These are phyloP conservation scores for Diabrotica virgifera DNA, from an alignment of 1,140 invertebrate species.

Conservation along the genomic window DNA sequence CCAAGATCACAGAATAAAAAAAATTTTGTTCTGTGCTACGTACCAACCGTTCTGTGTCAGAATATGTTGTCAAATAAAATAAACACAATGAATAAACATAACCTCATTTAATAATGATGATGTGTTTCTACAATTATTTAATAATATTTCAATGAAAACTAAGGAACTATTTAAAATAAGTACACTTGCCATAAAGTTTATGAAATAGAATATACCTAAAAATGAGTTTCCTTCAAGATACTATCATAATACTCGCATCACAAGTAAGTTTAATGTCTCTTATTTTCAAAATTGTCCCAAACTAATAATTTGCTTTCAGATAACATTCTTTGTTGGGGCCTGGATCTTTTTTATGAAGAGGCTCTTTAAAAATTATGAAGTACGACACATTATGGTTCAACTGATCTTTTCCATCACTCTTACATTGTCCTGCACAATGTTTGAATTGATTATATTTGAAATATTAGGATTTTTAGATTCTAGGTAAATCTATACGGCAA, in stretches of 20 bases:
- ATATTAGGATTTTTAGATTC: conserved; percentile 89
- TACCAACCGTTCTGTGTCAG: too few relatives aligned
- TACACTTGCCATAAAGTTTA: conserved; percentile 1
- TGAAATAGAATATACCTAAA: conserved; percentile 32
- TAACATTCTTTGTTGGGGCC: conserved; percentile 92
- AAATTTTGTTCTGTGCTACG: too few relatives aligned
- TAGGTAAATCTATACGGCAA: conserved; percentile 35
- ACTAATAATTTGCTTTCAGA: conserved; percentile 58
- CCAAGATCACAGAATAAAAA: too few relatives aligned
- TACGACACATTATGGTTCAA: conserved; percentile 90
- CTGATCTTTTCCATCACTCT: conserved; percentile 97
- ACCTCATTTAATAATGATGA: too few relatives aligned
- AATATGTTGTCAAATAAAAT: too few relatives aligned
- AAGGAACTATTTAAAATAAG: too few relatives aligned
- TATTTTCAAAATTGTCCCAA: conserved; percentile 14
- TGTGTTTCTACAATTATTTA: too few relatives aligned
- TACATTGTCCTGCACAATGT: conserved; percentile 97
- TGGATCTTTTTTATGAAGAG: conserved; percentile 99
- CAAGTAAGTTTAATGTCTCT: conserved; percentile 54
- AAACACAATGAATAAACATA: too few relatives aligned
- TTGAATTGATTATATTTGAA: conserved; percentile 99
- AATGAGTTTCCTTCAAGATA: conserved; percentile 69
- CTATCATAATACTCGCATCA: conserved; percentile 64
- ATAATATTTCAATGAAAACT: too few relatives aligned
- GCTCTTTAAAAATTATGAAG: conserved; percentile 97